Evolutionary conservation across 2,888 invertebrate genomes (phyloP).

Genomic region (Lingula anatina): DNA sequence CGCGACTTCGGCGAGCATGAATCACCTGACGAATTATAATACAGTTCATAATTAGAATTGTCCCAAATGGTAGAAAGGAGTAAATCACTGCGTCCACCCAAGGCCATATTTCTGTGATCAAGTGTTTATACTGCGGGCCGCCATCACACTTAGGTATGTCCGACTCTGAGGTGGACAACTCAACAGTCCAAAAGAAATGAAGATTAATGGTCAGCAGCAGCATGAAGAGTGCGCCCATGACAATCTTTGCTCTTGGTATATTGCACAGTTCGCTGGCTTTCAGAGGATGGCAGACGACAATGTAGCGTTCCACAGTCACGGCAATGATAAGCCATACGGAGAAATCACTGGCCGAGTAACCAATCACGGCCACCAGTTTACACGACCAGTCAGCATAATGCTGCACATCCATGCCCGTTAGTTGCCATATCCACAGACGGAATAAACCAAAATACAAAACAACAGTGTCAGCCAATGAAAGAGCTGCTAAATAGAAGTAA

Average conservation of each 20-base stretch:
- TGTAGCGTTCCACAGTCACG: constrained; percentile 27
- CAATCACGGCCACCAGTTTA: constrained; percentile 28
- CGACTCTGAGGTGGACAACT: constrained; percentile 6
- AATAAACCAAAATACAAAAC: constrained; percentile 42
- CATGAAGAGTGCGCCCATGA: constrained; percentile 15
- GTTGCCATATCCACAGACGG: constrained; percentile 39
- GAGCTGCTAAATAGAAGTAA: constrained; percentile 37
- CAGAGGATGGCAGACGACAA: constrained; percentile 35
- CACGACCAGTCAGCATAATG: constrained; percentile 31
- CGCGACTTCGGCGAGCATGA: constrained; percentile 5
- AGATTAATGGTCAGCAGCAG: constrained; percentile 19
- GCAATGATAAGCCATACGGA: constrained; percentile 42
- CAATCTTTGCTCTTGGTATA: constrained; percentile 19
- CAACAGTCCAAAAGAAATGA: constrained; percentile 33
- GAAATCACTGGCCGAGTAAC: constrained; percentile 38
- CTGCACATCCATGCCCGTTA: constrained; percentile 26
- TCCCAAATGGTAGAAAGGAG: constrained; percentile 39
- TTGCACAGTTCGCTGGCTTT: constrained; percentile 26
- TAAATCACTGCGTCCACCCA: constrained; percentile 45
- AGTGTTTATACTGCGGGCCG: constrained; percentile 10
- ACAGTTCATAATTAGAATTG: constrained; percentile 28
- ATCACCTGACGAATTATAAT: constrained; percentile 22
- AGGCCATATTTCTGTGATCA: constrained; percentile 34
- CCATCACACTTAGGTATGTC: constrained; percentile 17
- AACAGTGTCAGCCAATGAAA: constrained; percentile 39